Evolutionary conservation across 2,888 invertebrate genomes (phyloP).

Genomic region (Athalia cordata): DNA sequence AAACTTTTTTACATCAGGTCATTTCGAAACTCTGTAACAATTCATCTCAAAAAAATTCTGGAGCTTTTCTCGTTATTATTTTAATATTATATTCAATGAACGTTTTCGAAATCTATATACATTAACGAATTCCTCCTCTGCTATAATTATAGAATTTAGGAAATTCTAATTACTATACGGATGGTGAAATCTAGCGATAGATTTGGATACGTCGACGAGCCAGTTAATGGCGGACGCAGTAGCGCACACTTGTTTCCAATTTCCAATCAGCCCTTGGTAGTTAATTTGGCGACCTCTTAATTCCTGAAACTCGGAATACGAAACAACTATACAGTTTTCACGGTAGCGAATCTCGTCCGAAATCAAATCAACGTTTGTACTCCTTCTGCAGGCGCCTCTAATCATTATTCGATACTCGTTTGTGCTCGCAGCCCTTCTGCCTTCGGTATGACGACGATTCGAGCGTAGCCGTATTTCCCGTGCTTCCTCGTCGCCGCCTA

Average conservation of each 20-base stretch:
- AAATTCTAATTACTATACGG: neutral
- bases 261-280: slow-evolving; percentile 9
- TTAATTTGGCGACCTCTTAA: neutral
- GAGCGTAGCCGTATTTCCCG: neutral
- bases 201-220: neutral
- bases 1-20: too few species aligned
- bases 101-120: too few species aligned
- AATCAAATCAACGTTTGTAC: slow-evolving; percentile 16
- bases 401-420: slow-evolving; percentile 41
- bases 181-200: neutral
- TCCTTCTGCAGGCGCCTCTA: slow-evolving; percentile 12
- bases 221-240: neutral
- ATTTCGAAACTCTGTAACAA: too few species aligned
- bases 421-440: slow-evolving; percentile 14
- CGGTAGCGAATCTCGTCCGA: slow-evolving; percentile 8
- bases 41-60: too few species aligned
- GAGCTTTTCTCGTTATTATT: too few species aligned
- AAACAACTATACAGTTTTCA: neutral
- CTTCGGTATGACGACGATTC: neutral
- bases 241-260: neutral
- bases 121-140: neutral
- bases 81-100: too few species aligned
- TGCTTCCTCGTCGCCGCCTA: neutral
- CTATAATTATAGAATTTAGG: neutral
- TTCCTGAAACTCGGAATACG: neutral